Conservation (phyloP, 1,140 invertebrate species). For the Halictus rubicundus region DNA sequence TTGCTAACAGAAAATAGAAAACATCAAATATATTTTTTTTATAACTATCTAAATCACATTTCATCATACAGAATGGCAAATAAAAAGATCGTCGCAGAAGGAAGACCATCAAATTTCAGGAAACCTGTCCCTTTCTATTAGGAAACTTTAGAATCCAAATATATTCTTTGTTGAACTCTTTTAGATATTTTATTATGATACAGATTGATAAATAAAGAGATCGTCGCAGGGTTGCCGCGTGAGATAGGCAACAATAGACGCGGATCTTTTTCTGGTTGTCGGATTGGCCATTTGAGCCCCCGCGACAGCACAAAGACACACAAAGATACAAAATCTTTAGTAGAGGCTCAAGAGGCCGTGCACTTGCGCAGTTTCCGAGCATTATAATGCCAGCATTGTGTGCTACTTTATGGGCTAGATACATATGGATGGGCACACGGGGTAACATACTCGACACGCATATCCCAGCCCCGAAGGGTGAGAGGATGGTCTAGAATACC, state of each 20-base stretch:
- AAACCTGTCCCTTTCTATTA: too few species aligned
- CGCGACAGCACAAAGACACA: conserved; percentile 44
- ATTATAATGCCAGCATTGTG: conserved; percentile 61
- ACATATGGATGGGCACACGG: conserved; percentile 55
- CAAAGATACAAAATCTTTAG: conserved; percentile 59
- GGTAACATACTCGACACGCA: conserved; percentile 31
- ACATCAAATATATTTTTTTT: too few species aligned
- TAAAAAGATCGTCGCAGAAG: too few species aligned
- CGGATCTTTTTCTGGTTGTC: conserved; percentile 10
- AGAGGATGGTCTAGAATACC: conserved; percentile 46
- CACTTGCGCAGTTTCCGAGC: conserved; percentile 57
- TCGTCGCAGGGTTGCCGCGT: too few species aligned
- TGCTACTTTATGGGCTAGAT: conserved; percentile 59
- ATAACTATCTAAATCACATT: too few species aligned
- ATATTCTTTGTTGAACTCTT: neutral
- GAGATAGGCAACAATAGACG: neutral
- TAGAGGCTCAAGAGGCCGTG: conserved; percentile 64
- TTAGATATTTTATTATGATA: neutral
- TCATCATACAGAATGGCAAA: too few species aligned
- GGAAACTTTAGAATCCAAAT: too few species aligned
- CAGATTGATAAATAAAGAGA: neutral
- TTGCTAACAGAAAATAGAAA: too few species aligned
- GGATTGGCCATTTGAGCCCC: conserved; percentile 58
- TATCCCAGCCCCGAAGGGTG: conserved; percentile 40
- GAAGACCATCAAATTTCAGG: too few species aligned